Evolutionary conservation across 2,113 vertebrate species (phyloP), one percentile per base, ranked within the genome.

Genomic region (Dissostichus mawsoni): DNA sequence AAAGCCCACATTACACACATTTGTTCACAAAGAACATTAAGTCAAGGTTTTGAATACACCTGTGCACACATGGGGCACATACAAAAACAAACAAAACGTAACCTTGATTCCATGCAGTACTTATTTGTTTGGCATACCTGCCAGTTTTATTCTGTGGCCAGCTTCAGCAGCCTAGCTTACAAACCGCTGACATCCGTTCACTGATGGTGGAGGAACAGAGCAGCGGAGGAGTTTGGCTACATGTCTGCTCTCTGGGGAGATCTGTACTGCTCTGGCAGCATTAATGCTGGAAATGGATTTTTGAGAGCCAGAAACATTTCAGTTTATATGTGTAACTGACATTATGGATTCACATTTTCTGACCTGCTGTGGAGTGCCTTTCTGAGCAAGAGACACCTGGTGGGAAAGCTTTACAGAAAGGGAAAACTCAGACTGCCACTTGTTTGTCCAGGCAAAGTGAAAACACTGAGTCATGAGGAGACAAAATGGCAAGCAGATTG

Each of bases 311-410:
- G 20, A n/a, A 44, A 52, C 36, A 20, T 53, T 7, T 17, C 3
- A 50, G 41, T 45, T 57, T 41, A 53, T 36, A 33, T 41, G 14
- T 14, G 13, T 20, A 29, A 17, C 9, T 29, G n/a, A 45, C 58
- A 52, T 71, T 66, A 53, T 33, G 33, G 16, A 36, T 53, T 76
- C 53, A 51, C 61, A 72, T 44, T 29, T 47, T 57, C 18, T 76
- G 58, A 70, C 44, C 45, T 65, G 58, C 0, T 50, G 23, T 33
- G 14, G 1, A 48, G 20, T 33, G 12, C 41, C 33, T 65, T n/a
- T 62, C 51, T 59, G 36, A 69, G 33, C 75, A 23, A 11, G 23
- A 74, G 66, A 68, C 16, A 73, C 45, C 62, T 67, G n/a, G 11
- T 45, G 11, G 58, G 44, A 25, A 56, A 12, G 13, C 13, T 48